Evolutionary conservation across 1,140 invertebrate genomes (phyloP).

Genomic region (Meloidogyne chitwoodi): DNA sequence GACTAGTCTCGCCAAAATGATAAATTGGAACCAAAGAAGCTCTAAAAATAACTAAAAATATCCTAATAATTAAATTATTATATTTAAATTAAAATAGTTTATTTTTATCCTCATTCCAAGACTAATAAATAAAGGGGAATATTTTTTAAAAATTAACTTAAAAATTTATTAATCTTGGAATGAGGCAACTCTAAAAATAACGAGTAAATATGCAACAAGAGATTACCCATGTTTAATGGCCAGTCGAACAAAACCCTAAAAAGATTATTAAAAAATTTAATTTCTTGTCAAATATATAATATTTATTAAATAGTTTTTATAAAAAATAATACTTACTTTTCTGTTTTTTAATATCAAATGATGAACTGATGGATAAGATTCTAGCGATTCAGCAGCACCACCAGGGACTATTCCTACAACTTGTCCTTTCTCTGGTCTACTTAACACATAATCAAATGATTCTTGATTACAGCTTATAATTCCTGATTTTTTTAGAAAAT

Average conservation of each 20-base stretch:
- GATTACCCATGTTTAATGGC: slow-evolving; percentile 13
- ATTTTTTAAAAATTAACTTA: too few species aligned
- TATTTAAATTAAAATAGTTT: too few species aligned
- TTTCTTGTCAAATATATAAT: too few species aligned
- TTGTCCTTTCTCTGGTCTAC: slow-evolving; percentile 21
- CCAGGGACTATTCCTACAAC: slow-evolving; percentile 44
- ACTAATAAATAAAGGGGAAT: too few species aligned
- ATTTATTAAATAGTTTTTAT: too few species aligned
- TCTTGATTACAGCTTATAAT: slow-evolving; percentile 28
- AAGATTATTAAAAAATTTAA: too few species aligned
- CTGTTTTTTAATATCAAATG: slow-evolving; percentile 68
- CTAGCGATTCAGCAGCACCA: slow-evolving; percentile 62
- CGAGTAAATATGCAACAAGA: neutral
- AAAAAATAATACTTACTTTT: slow-evolving; percentile 64
- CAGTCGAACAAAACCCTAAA: slow-evolving; percentile 13
- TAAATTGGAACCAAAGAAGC: slow-evolving; percentile 61
- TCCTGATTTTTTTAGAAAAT: neutral
- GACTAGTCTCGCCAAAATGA: slow-evolving; percentile 62
- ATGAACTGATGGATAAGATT: slow-evolving; percentile 66
- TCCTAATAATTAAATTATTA: too few species aligned
- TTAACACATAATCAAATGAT: slow-evolving; percentile 63
- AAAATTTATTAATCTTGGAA: too few species aligned
- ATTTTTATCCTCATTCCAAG: too few species aligned
- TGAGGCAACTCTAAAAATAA: slow-evolving; percentile 67
- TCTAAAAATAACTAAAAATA: slow-evolving; percentile 65